phyloP scores from a whole-genome alignment of 2,888 invertebrate genomes.

The Drosophila differens region DNA sequence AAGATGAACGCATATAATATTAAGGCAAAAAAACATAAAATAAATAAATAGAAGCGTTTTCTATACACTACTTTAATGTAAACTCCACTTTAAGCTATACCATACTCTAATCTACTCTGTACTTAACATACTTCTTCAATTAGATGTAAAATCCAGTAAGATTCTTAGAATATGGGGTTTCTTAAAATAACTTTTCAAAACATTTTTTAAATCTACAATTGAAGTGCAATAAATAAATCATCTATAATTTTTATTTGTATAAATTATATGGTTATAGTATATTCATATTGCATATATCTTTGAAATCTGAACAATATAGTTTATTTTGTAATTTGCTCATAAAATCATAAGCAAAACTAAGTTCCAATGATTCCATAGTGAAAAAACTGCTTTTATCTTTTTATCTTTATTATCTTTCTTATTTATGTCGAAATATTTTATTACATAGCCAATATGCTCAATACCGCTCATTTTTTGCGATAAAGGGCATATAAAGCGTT shows the following conservation, averaged over 20 bases:
- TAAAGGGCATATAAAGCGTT: conserved; percentile 58
- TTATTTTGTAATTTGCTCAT: not conserved
- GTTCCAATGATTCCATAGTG: not conserved
- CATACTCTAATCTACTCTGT: not conserved
- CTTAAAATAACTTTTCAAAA: not conserved
- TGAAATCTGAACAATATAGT: not conserved
- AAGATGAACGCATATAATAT: conserved; percentile 61
- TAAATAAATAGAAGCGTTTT: conserved; percentile 3
- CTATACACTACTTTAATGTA: not conserved
- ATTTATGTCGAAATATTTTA: not conserved
- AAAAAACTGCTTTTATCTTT: not conserved
- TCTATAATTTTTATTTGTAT: not conserved
- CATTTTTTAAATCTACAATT: too few species aligned
- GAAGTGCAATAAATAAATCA: not conserved
- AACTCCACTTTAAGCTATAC: not conserved
- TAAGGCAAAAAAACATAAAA: conserved; percentile 44
- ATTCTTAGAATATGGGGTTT: not conserved
- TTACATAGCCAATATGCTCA: conserved; percentile 33
- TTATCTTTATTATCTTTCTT: not conserved
- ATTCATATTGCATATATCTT: not conserved
- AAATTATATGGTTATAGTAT: not conserved
- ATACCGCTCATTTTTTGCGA: conserved; percentile 34
- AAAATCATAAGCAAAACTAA: not conserved
- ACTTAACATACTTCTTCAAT: not conserved
- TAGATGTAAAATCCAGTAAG: not conserved